phyloP scores from a whole-genome alignment of 2,888 invertebrate genomes.

The Hedya salicella region DNA sequence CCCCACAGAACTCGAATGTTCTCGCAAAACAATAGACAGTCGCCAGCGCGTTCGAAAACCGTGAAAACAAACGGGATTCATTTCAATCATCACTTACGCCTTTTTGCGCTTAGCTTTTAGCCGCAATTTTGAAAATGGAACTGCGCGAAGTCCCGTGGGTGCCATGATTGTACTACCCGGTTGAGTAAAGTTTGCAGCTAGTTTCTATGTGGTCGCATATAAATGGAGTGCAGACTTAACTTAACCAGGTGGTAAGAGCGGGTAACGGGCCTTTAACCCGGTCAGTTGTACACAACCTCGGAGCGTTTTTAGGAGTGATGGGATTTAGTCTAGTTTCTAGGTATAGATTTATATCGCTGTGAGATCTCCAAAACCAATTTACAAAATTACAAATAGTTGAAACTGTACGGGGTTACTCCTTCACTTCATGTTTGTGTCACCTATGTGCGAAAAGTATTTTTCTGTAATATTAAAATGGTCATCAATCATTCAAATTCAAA shows the following conservation, averaged over 20 bases:
- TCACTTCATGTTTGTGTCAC: too few species aligned
- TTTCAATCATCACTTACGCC: conserved; percentile 28
- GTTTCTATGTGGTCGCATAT: not conserved
- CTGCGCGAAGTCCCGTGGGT: conserved; percentile 19
- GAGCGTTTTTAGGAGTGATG: not conserved
- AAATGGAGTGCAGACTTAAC: not conserved
- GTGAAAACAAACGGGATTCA: conserved; percentile 1
- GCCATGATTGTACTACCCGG: conserved; percentile 20
- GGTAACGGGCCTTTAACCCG: conserved; percentile 27
- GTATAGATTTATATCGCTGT: too few species aligned
- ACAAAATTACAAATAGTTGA: too few species aligned
- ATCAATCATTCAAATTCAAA: too few species aligned
- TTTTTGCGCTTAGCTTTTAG: conserved; percentile 21
- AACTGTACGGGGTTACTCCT: too few species aligned
- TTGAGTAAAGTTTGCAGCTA: not conserved
- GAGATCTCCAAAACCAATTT: too few species aligned
- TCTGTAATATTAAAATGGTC: too few species aligned
- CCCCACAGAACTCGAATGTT: too few species aligned
- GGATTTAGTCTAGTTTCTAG: not conserved
- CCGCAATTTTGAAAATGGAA: conserved; percentile 43
- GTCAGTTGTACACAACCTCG: conserved; percentile 7
- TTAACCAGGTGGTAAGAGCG: not conserved
- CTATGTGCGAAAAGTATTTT: too few species aligned
- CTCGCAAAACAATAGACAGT: not conserved
- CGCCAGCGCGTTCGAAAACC: not conserved